Evolutionary conservation across 2,888 invertebrate genomes (phyloP).

Genomic region (Anoplius nigerrimus): DNA sequence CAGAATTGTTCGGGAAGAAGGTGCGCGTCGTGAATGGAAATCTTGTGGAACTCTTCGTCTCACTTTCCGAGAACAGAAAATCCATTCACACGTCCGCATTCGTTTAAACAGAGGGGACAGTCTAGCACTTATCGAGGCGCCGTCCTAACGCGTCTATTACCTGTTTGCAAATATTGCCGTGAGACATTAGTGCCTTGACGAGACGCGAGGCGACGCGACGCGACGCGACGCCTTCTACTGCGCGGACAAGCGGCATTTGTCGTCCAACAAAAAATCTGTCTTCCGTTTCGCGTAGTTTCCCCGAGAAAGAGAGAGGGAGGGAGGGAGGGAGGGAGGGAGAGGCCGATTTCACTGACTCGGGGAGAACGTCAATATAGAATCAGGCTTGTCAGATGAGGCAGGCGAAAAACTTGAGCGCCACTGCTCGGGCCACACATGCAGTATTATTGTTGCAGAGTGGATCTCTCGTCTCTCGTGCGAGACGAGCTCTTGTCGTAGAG

Average conservation of each 20-base stretch:
- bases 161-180: slow-evolving; percentile 66
- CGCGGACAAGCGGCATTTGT: slow-evolving; percentile 23
- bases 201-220: neutral
- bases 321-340: too few relatives aligned
- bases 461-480: slow-evolving; percentile 56
- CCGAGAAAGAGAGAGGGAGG: neutral
- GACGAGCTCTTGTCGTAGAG: slow-evolving; percentile 61
- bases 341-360: too few relatives aligned
- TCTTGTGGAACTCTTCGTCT: slow-evolving; percentile 57
- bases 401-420: slow-evolving; percentile 51
- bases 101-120: slow-evolving; percentile 56
- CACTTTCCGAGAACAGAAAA: slow-evolving; percentile 64
- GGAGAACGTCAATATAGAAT: too few relatives aligned
- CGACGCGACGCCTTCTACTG: slow-evolving; percentile 36
- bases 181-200: slow-evolving; percentile 57
- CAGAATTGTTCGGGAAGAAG: slow-evolving; percentile 12
- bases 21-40: slow-evolving; percentile 55
- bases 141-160: slow-evolving; percentile 68
- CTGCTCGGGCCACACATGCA: slow-evolving; percentile 66
- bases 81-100: slow-evolving; percentile 63
- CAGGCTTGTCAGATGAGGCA: neutral
- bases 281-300: neutral
- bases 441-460: slow-evolving; percentile 71
- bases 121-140: slow-evolving; percentile 66
- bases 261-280: too few relatives aligned